Evolutionary conservation across 1,140 invertebrate species (phyloP).

Genomic region (Cryptotermes secundus): DNA sequence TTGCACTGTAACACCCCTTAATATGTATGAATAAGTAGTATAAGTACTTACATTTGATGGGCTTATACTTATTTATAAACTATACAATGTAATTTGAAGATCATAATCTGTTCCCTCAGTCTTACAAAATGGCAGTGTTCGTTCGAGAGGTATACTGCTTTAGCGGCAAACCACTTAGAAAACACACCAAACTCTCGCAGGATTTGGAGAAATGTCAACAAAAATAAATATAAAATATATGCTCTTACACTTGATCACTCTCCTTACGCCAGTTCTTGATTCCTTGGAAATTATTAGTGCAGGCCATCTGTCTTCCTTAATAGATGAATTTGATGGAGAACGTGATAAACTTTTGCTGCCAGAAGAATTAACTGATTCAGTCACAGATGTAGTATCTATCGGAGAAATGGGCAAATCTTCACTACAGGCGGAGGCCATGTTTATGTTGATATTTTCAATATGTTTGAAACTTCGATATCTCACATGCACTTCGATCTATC

Average conservation of each 20-base stretch:
- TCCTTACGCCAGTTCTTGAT: constrained; percentile 38
- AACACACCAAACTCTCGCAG: too few relatives aligned
- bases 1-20: too few relatives aligned
- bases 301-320: constrained; percentile 57
- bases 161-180: too few relatives aligned
- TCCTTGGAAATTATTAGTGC: constrained; percentile 53
- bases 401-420: constrained; percentile 56
- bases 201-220: background rate
- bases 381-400: constrained; percentile 49
- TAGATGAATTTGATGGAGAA: constrained; percentile 54
- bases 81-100: too few relatives aligned
- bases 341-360: constrained; percentile 53
- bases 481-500: background rate
- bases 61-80: too few relatives aligned
- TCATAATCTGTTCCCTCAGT: too few relatives aligned
- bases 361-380: constrained; percentile 47
- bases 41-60: too few relatives aligned
- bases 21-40: too few relatives aligned
- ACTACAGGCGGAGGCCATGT: constrained; percentile 55
- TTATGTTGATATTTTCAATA: constrained; percentile 34
- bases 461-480: background rate
- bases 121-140: too few relatives aligned
- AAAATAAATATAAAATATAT: background rate
- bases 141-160: too few relatives aligned
- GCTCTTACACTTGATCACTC: constrained; percentile 20